Evolutionary conservation across 2,888 invertebrate species (phyloP), one percentile per base, ranked within the genome.

Genomic region (Leptopterna dolabrata): DNA sequence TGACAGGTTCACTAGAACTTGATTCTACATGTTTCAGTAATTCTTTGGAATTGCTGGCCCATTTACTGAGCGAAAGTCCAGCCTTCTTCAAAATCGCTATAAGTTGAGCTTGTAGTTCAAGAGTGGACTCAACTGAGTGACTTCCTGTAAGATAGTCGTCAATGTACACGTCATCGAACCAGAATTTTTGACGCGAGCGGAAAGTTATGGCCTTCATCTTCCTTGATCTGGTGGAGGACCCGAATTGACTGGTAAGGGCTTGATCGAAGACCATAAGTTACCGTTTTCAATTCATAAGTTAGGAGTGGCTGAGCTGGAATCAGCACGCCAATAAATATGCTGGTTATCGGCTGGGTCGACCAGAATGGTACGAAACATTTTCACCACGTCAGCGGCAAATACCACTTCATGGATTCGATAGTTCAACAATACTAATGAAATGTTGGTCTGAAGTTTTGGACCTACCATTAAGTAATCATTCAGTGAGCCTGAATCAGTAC

Each of bases 251-350:
- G 36, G 71, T 71, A 90, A 3, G 90, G 89, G 11, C 89, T 89
- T 30, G 89, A 87, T 41, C 87, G 87, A 0, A 89, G 87, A 3
- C 90, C 90, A 80, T 90, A 90, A 0, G 90, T 90, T 0, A 90
- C 89, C 0, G 89, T 90, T 0, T 80, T 78, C 0, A 90, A 83
- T 43, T 89, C 86, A 51, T 86, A 90, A 0, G 89, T 88, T 13
- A 83, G 19, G 0, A 90, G 19, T 9, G 88, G 87, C 0, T 89
- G 29, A 9, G 73, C 55, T 6, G 87, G 63, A n/a, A 24, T 80
- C 30, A 0, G 87, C 45, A 36, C 89, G 71, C 90, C 90, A 90
- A 3, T 90, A 70, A 19, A 90, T 90, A 14, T 90, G 87, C 16
- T 90, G 90, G 41, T 86, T 16, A 76, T 90, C 88, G 1, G 80